phyloP scores from a whole-genome alignment of 2,113 vertebrate species.

The Sebastes fasciatus region DNA sequence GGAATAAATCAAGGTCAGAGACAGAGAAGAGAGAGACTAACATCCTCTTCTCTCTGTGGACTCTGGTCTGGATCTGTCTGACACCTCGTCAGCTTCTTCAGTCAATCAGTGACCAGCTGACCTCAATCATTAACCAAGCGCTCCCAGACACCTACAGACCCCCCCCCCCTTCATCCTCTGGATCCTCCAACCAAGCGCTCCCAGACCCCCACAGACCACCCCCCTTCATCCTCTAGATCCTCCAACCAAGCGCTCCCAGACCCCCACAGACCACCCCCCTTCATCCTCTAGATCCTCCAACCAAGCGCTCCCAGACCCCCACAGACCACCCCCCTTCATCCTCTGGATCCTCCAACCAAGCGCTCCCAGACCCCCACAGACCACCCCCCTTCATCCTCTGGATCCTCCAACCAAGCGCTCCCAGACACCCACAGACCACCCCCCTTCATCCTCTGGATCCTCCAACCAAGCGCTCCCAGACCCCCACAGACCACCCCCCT shows the following conservation, averaged over 20 bases:
- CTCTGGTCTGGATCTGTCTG: too few species aligned
- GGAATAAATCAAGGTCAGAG: too few species aligned
- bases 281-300: too few species aligned
- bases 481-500: too few species aligned
- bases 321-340: too few species aligned
- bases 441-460: not conserved
- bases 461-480: too few species aligned
- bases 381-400: too few species aligned
- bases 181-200: not conserved
- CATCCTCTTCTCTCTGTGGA: not conserved
- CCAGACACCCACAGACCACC: too few species aligned
- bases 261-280: too few species aligned
- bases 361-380: not conserved
- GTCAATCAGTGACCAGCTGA: conserved; percentile 57
- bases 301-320: too few species aligned
- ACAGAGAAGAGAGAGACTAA: not conserved
- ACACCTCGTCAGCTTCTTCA: not conserved
- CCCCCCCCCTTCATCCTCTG: not conserved
- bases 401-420: too few species aligned
- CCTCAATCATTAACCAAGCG: conserved; percentile 44
- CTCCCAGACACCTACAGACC: not conserved
- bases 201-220: conserved; percentile 1
- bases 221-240: not conserved
- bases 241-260: not conserved
- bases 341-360: too few species aligned